Evolutionary conservation across 2,888 invertebrate genomes (phyloP).

Genomic region (Autographa pulchrina): DNA sequence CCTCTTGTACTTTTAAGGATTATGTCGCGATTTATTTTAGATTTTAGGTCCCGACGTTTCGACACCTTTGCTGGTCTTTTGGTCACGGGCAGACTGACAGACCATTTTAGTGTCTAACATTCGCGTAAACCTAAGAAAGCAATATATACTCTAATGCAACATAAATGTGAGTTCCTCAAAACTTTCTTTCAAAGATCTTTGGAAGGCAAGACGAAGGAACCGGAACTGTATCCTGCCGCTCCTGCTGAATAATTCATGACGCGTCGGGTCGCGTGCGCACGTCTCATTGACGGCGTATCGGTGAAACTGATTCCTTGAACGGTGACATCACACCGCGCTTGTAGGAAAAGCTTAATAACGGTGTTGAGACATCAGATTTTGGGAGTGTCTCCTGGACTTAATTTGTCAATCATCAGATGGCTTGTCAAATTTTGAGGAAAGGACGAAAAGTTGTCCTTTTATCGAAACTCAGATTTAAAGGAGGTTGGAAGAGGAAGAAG

Average conservation of each 20-base stretch:
- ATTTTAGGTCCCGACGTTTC: too few species aligned
- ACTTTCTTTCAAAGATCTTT: conserved; percentile 26
- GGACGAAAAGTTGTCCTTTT: too few species aligned
- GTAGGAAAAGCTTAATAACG: conserved; percentile 18
- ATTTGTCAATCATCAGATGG: background rate
- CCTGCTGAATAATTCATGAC: conserved; percentile 81
- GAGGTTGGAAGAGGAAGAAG: too few species aligned
- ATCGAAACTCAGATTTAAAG: too few species aligned
- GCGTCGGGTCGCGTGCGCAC: conserved; percentile 65
- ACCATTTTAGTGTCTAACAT: too few species aligned
- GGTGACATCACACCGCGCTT: conserved; percentile 58
- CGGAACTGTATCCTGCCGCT: conserved; percentile 85
- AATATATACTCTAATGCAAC: too few species aligned
- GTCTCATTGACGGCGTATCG: conserved; percentile 52
- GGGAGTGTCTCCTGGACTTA: background rate
- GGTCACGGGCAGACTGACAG: too few species aligned
- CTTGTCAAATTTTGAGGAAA: too few species aligned
- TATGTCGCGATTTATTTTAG: too few species aligned
- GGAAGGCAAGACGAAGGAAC: conserved; percentile 67
- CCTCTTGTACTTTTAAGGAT: too few species aligned
- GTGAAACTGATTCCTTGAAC: conserved; percentile 65
- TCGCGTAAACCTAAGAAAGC: too few species aligned
- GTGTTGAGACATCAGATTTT: background rate
- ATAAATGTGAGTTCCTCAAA: conserved; percentile 32
- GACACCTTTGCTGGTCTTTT: too few species aligned